These are phyloP conservation scores for Tychaedon coryphoeus DNA, from an alignment of 2,113 vertebrate species.

Conservation along the genomic window DNA sequence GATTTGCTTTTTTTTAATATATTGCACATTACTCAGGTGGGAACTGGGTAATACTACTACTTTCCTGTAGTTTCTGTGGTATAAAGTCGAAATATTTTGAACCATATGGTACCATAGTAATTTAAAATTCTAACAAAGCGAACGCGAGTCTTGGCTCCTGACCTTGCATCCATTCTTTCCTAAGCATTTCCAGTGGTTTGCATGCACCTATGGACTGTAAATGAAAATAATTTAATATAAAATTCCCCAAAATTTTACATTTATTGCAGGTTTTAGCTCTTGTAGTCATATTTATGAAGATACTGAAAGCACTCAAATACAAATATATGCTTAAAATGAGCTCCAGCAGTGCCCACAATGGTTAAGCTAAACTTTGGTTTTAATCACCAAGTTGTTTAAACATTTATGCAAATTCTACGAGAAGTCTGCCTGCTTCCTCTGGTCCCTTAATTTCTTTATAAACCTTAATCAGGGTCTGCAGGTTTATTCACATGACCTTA, in stretches of 20 bases:
- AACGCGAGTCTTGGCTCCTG: not conserved
- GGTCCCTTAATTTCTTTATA: not conserved
- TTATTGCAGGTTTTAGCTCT: not conserved
- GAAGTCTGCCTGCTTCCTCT: not conserved
- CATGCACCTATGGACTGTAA: not conserved
- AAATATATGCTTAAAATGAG: not conserved
- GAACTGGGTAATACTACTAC: not conserved
- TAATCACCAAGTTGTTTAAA: not conserved
- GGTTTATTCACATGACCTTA: not conserved
- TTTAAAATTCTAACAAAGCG: not conserved
- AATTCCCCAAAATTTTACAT: not conserved
- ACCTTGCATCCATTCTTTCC: not conserved
- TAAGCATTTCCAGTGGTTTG: not conserved
- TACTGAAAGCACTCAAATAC: not conserved
- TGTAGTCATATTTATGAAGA: not conserved
- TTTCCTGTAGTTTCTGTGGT: not conserved
- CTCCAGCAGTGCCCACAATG: not conserved
- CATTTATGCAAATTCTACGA: not conserved
- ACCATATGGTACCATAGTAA: not conserved
- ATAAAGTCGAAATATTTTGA: not conserved
- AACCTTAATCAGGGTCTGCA: not conserved
- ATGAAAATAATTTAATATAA: not conserved
- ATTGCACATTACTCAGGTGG: not conserved
- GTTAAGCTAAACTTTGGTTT: not conserved
- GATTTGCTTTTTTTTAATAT: not conserved